Conservation (phyloP, 1,140 invertebrate species). For the Spodoptera litura region DNA sequence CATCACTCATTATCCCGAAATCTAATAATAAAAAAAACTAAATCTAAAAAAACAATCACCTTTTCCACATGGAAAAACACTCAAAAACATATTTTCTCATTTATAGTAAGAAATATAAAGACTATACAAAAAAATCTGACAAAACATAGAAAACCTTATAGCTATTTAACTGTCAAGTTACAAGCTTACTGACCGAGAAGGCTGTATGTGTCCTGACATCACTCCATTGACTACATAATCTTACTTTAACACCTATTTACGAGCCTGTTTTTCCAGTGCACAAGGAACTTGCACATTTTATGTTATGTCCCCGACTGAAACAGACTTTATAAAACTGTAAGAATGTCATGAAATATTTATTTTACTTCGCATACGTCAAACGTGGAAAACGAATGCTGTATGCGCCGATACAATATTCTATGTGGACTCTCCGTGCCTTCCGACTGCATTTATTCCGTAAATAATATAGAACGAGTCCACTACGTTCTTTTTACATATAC, state of each 20-base stretch:
- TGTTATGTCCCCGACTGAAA: background rate
- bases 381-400: background rate
- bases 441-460: constrained; percentile 19
- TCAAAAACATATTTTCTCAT: no score
- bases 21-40: no score
- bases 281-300: constrained; percentile 51
- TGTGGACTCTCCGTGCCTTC: constrained; percentile 12
- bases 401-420: constrained; percentile 27
- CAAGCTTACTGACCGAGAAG: no score
- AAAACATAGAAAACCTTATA: no score
- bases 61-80: no score
- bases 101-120: no score
- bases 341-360: constrained; percentile 15
- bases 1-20: no score
- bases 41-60: no score
- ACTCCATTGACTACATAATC: constrained; percentile 2
- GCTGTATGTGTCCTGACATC: no score
- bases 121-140: no score
- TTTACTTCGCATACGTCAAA: constrained; percentile 5
- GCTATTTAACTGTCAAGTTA: no score
- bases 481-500: no score
- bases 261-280: constrained; percentile 51
- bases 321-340: constrained; percentile 24
- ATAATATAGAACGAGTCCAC: constrained; percentile 6
- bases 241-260: constrained; percentile 44